Evolutionary conservation across 1,140 invertebrate species (phyloP), one percentile per base, ranked within the genome.

Genomic region (Alviniconcha marisindica): DNA sequence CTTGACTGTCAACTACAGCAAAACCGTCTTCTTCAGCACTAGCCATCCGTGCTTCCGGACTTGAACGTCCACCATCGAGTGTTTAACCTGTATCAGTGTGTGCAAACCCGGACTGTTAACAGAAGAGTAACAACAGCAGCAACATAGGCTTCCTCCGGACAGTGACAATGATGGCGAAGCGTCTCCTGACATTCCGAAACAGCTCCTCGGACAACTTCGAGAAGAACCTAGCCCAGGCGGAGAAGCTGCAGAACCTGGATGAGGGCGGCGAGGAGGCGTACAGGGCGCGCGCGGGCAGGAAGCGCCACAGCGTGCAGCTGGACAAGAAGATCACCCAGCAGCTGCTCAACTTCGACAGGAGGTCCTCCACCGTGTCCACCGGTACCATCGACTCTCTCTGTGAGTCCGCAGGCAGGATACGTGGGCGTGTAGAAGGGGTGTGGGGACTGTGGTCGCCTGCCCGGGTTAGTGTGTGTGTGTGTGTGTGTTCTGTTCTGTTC

Each of bases 301-400:
- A 91, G 82, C 83, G 91, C 15, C 91, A 92, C 83, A 91, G 90
- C 79, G 89, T 92, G 51, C 91, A 92, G 87, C 86, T 91, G 63
- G 91, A 92, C 85, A 89, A 88, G 83, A 89, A 89, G n/a, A 71
- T 92, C 31, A 90, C 89, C 36, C 83, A 88, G 71, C 91, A 91
- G 82, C 83, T 91, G 33, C 84, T 88, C 40, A 74, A 54, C 51
- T 36, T 85, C 42, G 87, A 89, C 38, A 38, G 88, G 14, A 71
- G 89, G 5, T 89, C 88, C 74, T 89, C 87, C 83, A 88, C 88
- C 28, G 86, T 86, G 76, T 89, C 88, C 33, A 90, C 90, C 2
- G 89, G 88, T 15, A 91, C 89, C 48, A 78, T 84, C 3, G 90
- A 91, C 42, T 91, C 90, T 15, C 84, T 91, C 36, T 92, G 90